phyloP scores from a whole-genome alignment of 2,888 invertebrate genomes.

The Diachrysia chrysitis region DNA sequence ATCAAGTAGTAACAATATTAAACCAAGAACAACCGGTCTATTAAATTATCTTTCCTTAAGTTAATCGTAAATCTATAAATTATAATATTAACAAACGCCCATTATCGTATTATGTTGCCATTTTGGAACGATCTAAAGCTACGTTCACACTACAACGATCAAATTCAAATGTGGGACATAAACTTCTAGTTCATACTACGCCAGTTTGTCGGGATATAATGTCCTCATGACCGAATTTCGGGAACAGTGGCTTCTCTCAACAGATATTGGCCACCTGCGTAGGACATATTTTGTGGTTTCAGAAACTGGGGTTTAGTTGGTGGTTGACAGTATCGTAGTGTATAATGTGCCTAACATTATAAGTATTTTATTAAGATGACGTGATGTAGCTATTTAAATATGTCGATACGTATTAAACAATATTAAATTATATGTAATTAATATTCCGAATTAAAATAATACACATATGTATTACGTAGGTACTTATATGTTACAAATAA shows the following conservation, averaged over 20 bases:
- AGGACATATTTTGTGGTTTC: too few species aligned
- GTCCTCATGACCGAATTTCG: too few species aligned
- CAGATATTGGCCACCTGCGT: too few species aligned
- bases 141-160: background rate
- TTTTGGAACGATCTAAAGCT: conserved; percentile 15
- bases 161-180: background rate
- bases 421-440: conserved; percentile 37
- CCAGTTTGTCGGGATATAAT: too few species aligned
- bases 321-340: too few species aligned
- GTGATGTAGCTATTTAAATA: conserved; percentile 21
- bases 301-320: too few species aligned
- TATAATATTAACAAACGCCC: conserved; percentile 15
- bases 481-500: conserved; percentile 7
- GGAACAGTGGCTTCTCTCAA: too few species aligned
- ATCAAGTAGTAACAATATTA: background rate
- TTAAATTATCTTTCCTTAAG: conserved; percentile 7
- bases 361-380: conserved; percentile 18
- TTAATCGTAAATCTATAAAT: conserved; percentile 24
- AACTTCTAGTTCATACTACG: too few species aligned
- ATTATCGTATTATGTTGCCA: conserved; percentile 37
- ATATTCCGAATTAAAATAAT: conserved; percentile 11
- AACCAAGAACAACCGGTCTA: background rate
- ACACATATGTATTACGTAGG: conserved; percentile 16
- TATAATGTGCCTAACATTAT: too few species aligned
- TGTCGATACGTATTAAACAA: conserved; percentile 14